Evolutionary conservation across 2,888 invertebrate genomes (phyloP).

Genomic region (Brachynemurus nebulosus): DNA sequence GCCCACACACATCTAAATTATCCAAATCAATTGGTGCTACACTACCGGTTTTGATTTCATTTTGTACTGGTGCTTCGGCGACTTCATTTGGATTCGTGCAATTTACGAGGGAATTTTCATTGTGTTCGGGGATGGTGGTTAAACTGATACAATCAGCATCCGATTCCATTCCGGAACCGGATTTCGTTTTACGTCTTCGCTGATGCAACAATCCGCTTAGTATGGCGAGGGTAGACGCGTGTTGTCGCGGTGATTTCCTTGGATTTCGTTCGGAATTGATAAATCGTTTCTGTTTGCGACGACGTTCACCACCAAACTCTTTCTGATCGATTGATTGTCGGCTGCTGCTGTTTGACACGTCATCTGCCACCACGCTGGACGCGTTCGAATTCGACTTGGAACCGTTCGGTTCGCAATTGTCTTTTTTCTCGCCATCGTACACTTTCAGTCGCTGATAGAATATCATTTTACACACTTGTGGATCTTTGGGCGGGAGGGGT

Average conservation of each 20-base stretch:
- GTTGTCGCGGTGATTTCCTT: slow-evolving; percentile 74
- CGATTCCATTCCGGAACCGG: slow-evolving; percentile 18
- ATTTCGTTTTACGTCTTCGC: slow-evolving; percentile 30
- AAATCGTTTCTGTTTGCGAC: slow-evolving; percentile 15
- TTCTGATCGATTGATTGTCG: slow-evolving; percentile 30
- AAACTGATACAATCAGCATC: slow-evolving; percentile 8
- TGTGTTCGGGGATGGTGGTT: slow-evolving; percentile 4
- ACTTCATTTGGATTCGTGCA: not conserved
- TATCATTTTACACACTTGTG: slow-evolving; percentile 34
- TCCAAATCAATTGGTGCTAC: slow-evolving; percentile 22
- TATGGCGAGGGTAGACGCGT: slow-evolving; percentile 76
- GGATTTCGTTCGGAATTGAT: slow-evolving; percentile 39
- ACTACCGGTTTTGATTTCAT: slow-evolving; percentile 5
- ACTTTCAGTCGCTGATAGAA: slow-evolving; percentile 14
- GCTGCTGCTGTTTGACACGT: not conserved
- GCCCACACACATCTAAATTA: slow-evolving; percentile 25
- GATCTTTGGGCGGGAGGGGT: slow-evolving; percentile 43
- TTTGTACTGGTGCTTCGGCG: too few species aligned
- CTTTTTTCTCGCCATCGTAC: slow-evolving; percentile 30
- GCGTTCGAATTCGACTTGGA: slow-evolving; percentile 27
- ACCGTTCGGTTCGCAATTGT: not conserved
- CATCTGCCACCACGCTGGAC: slow-evolving; percentile 12
- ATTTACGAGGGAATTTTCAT: slow-evolving; percentile 1
- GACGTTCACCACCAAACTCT: slow-evolving; percentile 27
- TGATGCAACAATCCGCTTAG: slow-evolving; percentile 50